Percentiles rank a stretch among this genome's conserved stretches.
Evolutionary conservation across 35 echinoderm and acorn worm species (phyloP).

Genomic region (Anneissia japonica): DNA sequence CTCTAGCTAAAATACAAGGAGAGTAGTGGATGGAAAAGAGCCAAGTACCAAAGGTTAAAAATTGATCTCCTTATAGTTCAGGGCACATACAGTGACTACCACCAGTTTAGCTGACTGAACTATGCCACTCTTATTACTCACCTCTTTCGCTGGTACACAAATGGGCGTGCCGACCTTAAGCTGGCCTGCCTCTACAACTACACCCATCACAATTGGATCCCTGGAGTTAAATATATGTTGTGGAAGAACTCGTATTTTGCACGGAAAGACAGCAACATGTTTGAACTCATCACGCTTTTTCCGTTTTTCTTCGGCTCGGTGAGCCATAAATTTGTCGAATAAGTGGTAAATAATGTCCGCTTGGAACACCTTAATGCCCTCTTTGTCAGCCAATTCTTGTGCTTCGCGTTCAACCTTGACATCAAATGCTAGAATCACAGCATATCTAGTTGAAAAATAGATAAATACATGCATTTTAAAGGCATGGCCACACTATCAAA

Average conservation of each 20-base stretch:
- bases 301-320: constrained; percentile 57
- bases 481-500: no score
- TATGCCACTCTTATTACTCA: no score
- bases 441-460: constrained; percentile 44
- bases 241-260: constrained; percentile 69
- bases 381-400: constrained; percentile 93
- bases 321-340: constrained; percentile 80
- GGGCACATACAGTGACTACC: no score
- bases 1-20: no score
- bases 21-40: no score
- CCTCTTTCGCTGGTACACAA: constrained; percentile 82
- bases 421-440: constrained; percentile 95
- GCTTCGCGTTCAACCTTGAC: constrained; percentile 87
- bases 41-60: no score
- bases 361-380: constrained; percentile 90
- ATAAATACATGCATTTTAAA: no score
- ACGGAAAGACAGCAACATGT: constrained; percentile 93
- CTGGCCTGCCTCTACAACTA: constrained; percentile 68
- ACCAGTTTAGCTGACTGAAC: no score
- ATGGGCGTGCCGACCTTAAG: constrained; percentile 92
- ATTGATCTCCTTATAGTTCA: no score
- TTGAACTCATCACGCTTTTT: constrained; percentile 77
- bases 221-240: constrained; percentile 86
- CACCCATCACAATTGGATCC: constrained; percentile 88
- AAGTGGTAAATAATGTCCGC: constrained; percentile 98